Conservation (phyloP, 2,113 vertebrate genomes). For the Zootoca vivipara region DNA sequence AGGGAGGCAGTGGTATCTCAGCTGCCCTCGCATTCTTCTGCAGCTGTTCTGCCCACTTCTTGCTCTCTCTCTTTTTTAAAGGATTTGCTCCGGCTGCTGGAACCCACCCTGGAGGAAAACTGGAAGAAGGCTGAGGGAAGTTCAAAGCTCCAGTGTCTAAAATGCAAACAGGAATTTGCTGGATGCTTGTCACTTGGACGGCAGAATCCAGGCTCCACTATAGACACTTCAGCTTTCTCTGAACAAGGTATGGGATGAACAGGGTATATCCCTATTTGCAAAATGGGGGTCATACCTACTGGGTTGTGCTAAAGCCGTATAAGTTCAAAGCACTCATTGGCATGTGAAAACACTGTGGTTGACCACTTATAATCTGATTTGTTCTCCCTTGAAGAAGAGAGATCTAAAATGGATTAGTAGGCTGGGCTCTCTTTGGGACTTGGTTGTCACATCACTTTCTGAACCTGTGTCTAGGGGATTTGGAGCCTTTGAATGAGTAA, state of each 20-base stretch:
- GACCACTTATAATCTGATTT: background rate
- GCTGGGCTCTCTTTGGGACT: background rate
- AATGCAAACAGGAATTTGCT: constrained; percentile 82
- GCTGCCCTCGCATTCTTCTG: background rate
- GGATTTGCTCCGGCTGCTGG: constrained; percentile 78
- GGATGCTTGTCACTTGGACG: constrained; percentile 14
- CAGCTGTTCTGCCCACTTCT: background rate
- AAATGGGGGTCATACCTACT: background rate
- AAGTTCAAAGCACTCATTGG: background rate
- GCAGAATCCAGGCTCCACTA: constrained; percentile 44
- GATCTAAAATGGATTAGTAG: background rate
- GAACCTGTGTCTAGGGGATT: background rate
- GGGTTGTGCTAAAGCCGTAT: no score
- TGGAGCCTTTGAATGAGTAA: background rate
- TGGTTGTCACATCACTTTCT: background rate
- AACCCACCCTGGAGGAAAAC: constrained; percentile 78
- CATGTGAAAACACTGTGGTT: background rate
- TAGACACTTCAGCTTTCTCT: constrained; percentile 28
- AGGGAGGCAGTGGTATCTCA: background rate
- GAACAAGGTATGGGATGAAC: constrained; percentile 48
- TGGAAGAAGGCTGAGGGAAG: constrained; percentile 43
- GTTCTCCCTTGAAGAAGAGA: background rate
- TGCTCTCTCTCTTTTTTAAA: constrained; percentile 28
- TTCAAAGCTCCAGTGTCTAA: constrained; percentile 82
- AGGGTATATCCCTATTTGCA: background rate